Percentiles rank a stretch among this genome's conserved stretches.
Conservation (phyloP, 2,888 invertebrate species). For the Athalia rosae region DNA sequence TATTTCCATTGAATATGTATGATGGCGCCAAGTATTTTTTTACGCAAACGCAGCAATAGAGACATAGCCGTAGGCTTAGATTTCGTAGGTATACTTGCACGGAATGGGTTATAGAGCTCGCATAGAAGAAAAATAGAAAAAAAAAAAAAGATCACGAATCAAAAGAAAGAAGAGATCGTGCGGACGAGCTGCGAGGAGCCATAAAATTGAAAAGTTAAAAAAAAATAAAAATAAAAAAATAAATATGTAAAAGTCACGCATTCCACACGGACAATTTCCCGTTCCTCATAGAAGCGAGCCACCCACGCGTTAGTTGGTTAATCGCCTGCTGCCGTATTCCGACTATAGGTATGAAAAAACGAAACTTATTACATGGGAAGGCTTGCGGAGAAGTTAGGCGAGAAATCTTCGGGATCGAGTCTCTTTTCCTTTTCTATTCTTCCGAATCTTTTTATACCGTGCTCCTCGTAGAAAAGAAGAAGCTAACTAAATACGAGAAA, state of each 20-base stretch:
- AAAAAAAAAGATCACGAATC: background rate
- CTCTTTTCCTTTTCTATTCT: too few relatives aligned
- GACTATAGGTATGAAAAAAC: conserved; percentile 10
- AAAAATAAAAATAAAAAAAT: background rate
- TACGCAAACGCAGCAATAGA: conserved; percentile 9
- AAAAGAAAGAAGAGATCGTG: background rate
- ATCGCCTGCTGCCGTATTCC: conserved; percentile 30
- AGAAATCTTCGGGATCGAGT: conserved; percentile 2
- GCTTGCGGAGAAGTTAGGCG: conserved; percentile 9
- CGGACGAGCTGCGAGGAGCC: background rate
- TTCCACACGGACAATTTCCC: conserved; percentile 34
- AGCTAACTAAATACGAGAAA: too few relatives aligned
- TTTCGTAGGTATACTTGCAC: background rate
- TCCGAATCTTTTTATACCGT: too few relatives aligned
- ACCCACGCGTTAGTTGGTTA: conserved; percentile 34
- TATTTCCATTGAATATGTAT: conserved; percentile 41
- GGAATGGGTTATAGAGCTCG: too few relatives aligned
- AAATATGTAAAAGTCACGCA: conserved; percentile 21
- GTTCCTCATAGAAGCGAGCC: conserved; percentile 2
- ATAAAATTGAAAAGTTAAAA: background rate
- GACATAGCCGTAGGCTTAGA: conserved; percentile 4
- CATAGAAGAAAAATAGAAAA: background rate
- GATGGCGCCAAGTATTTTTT: conserved; percentile 39
- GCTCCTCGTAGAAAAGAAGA: too few relatives aligned
- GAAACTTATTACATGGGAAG: background rate